Evolutionary conservation across 2,113 vertebrate genomes (phyloP).

Genomic region (Carlito syrichta): DNA sequence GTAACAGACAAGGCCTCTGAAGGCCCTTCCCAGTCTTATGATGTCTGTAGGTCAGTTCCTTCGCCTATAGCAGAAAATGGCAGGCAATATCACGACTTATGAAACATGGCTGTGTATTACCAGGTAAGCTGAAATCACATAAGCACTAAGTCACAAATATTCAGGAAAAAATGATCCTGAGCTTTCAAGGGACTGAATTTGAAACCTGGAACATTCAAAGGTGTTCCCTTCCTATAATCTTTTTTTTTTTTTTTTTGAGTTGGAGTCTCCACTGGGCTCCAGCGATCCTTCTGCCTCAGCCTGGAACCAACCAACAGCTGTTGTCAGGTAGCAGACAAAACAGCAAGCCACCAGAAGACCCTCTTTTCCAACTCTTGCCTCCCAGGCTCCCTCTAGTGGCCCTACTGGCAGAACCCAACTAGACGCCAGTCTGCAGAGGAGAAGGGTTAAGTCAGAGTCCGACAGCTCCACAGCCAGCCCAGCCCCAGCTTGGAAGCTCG

Average conservation of each 20-base stretch:
- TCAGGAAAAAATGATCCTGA: background rate
- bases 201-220: background rate
- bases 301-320: background rate
- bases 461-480: background rate
- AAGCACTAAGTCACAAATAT: background rate
- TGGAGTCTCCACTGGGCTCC: no score
- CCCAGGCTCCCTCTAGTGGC: background rate
- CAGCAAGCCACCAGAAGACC: background rate
- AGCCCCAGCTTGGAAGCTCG: no score
- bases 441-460: no score
- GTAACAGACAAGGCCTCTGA: background rate
- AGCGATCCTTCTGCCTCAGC: no score
- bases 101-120: background rate
- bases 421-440: no score
- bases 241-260: background rate
- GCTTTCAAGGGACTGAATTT: background rate
- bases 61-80: no score
- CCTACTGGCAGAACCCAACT: background rate
- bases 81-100: background rate
- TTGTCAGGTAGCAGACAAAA: background rate
- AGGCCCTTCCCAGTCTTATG: background rate
- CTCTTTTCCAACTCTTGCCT: background rate
- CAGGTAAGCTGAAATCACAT: background rate
- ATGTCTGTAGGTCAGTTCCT: background rate
- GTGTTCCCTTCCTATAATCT: background rate